Conservation (phyloP, 2,113 vertebrate genomes). For the Globicephala melas region DNA sequence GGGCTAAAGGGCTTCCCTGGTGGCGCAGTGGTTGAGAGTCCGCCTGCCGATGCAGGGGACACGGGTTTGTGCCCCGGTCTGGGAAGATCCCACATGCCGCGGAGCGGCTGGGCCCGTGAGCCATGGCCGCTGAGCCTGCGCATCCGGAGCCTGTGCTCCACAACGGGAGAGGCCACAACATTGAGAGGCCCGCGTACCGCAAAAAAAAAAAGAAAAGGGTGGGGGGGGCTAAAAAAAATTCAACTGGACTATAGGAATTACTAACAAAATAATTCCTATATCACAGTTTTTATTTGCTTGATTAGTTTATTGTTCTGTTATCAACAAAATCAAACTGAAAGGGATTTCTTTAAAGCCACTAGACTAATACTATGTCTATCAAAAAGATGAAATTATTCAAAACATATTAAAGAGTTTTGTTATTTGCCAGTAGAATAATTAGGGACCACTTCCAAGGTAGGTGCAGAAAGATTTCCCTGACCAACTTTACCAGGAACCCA, state of each 20-base stretch:
- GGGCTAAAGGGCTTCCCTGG: too few species aligned
- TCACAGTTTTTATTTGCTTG: not conserved
- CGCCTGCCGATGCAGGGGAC: too few species aligned
- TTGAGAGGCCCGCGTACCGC: too few species aligned
- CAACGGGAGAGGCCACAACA: too few species aligned
- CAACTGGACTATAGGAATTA: not conserved
- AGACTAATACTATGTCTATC: not conserved
- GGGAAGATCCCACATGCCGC: too few species aligned
- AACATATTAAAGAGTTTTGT: constrained; percentile 2
- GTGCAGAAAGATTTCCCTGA: not conserved
- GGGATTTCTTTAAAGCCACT: not conserved
- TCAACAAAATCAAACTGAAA: not conserved
- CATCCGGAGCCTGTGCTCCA: too few species aligned
- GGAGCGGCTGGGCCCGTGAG: too few species aligned
- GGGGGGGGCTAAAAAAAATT: not conserved
- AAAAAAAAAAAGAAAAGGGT: too few species aligned
- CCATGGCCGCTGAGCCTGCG: too few species aligned
- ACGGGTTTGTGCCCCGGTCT: too few species aligned
- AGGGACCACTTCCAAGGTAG: not conserved
- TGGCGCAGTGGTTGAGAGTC: too few species aligned
- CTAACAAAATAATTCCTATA: not conserved
- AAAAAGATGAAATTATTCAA: not conserved
- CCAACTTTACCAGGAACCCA: not conserved
- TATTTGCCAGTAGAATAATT: not conserved
- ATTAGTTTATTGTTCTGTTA: not conserved